Evolutionary conservation across 2,888 invertebrate species (phyloP), one percentile per base, ranked within the genome.

Genomic region (Drosophila leonis): DNA sequence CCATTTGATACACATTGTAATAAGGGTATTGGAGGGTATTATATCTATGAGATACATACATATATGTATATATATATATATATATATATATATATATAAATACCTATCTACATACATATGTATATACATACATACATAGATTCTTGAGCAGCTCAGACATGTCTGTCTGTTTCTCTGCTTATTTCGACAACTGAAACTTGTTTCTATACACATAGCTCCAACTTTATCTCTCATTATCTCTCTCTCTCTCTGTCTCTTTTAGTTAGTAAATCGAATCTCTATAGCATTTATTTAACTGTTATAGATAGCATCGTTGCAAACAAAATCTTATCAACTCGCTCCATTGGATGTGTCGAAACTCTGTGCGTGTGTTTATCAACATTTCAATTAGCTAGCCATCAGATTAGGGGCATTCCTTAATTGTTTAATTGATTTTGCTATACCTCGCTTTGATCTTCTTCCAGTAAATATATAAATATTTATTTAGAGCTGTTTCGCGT

Each of bases 401-500:
- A 31, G 49, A 51, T 33, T 51, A 35, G 51, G 51, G 13, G 33
- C 20, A 52, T 35, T 52, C 20, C 51, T 35, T 35, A 33, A 35
- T 35, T 52, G 35, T 51, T 35, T 24, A 33, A 52, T 52, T 52
- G 20, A 52, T 52, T 52, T 62, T 42, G 10, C 29, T n/a, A 48
- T 29, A 31, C 1, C 52, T 35, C 37, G 27, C 55, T 35, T 37
- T 27, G 56, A 44, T 46, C 44, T 62, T 29, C 54, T 54, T 6
- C 31, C 49, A 18, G 48, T 48, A 29, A 12, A 3, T 27, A 49
- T 51, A 37, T 31, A 54, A 27, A 29, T 46, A 18, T 51, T 31
- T 42, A 15, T 42, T 13, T 62, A 12, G 8, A 42, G 18, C 33
- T 39, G 20, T 44, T 44, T 52, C 27, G 10, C 18, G 35, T 12